These are phyloP conservation scores for Epiperipatus broadwayi DNA, from an alignment of 2,888 invertebrate genomes.

Conservation along the genomic window DNA sequence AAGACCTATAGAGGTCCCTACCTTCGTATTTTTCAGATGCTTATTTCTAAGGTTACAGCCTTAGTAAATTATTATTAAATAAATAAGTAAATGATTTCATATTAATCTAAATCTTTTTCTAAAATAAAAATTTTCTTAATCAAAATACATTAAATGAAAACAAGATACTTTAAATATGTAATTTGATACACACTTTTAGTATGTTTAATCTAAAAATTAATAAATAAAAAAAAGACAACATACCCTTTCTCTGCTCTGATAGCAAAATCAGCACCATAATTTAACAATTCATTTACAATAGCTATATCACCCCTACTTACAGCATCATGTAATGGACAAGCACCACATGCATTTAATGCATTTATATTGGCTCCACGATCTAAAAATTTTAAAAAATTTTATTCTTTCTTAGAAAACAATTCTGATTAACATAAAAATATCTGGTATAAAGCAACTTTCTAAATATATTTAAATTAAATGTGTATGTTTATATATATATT, in stretches of 20 bases:
- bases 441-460: no score
- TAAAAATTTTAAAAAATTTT: constrained; percentile 21
- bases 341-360: constrained; percentile 37
- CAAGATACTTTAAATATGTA: background rate
- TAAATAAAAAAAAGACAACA: constrained; percentile 8
- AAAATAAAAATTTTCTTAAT: constrained; percentile 17
- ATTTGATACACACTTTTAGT: no score
- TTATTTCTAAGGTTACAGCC: no score
- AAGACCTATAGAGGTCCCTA: no score
- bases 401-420: background rate
- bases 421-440: background rate
- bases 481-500: no score
- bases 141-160: constrained; percentile 9
- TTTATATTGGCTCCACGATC: constrained; percentile 40
- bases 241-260: constrained; percentile 35
- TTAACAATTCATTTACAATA: constrained; percentile 36
- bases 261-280: constrained; percentile 38
- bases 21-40: no score
- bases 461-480: no score
- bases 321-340: constrained; percentile 42
- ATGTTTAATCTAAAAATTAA: no score
- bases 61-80: no score
- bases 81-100: no score
- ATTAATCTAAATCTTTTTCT: no score
- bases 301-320: constrained; percentile 36